Conservation (phyloP, 2,797 vertebrate genomes). For the Emydoidea blandingii region DNA sequence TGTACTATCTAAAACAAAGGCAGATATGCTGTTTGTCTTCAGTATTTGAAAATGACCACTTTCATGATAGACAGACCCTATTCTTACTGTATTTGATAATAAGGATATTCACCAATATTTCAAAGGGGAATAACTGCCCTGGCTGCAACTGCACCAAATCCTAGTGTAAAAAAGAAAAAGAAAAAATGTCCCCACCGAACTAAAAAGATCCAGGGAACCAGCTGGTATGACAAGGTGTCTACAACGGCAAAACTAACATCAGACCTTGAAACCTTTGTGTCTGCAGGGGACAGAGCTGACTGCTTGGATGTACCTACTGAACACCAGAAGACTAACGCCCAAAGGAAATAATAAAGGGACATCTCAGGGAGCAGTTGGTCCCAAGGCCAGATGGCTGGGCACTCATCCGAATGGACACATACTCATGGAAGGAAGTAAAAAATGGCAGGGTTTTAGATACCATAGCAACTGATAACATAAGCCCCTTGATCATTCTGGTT, state of each 20-base stretch:
- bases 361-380: neutral
- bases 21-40: neutral
- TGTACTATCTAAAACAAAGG: neutral
- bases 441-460: neutral
- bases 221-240: neutral
- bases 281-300: neutral
- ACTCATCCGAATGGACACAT: neutral
- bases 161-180: accelerated
- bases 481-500: neutral
- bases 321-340: neutral
- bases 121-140: neutral
- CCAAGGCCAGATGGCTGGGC: constrained; percentile 53
- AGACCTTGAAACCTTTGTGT: accelerated
- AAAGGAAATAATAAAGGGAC: neutral
- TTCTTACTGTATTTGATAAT: neutral
- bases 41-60: too few relatives aligned
- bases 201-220: neutral
- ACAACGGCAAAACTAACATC: neutral
- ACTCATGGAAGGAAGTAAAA: neutral
- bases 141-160: neutral
- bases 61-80: neutral
- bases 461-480: constrained; percentile 2
- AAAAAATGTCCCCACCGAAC: neutral
- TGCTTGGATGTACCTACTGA: neutral
- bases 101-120: neutral